Evolutionary conservation across 2,888 invertebrate genomes (phyloP), one percentile per base, ranked within the genome.

Genomic region (Ditylenchus weischeri): DNA sequence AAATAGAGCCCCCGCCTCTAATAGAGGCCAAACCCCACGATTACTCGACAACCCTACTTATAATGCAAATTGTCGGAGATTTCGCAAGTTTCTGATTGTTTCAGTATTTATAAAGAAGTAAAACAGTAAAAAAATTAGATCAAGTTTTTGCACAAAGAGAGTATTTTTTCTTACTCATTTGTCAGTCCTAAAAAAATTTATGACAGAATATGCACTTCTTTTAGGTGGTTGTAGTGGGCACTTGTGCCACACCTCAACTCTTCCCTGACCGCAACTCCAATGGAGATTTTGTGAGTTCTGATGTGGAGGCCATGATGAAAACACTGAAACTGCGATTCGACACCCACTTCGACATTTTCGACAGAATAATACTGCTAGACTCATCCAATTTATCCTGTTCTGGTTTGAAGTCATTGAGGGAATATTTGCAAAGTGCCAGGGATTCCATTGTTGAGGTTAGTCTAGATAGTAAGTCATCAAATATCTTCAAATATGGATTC

Each of bases 371-470:
- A 72, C 86, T 89, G 38, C 82, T 89, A 83, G 89, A 89, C 79
- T 86, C 88, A 48, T 88, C 88, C 71, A 86, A 87, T 58, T 87
- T 88, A 36, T 87, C 87, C 65, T 88, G 88, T n/a, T 84, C 86
- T 59, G 88, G 88, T 51, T 85, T 88, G 79, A 88, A 88, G 82
- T 85, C 86, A 67, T 83, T 89, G 64, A 88, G 88, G 79, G 83
- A 84, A n/a, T 86, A 87, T 70, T 82, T 89, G 51, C 80, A 84
- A 49, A 84, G 85, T 43, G 82, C 86, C 61, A 87, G 88, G 79
- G 84, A 85, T 54, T 84, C 85, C 66, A 85, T 88, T 70, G 83
- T 87, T 62, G 86, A 87, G 85, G 88, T 84, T 59, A 68, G 62
- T 60, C 29, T 54, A 8, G 2, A 13, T 43, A 43, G 43, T 29